Conservation (phyloP, 2,113 vertebrate species). For the Daphoenositta chrysoptera region DNA sequence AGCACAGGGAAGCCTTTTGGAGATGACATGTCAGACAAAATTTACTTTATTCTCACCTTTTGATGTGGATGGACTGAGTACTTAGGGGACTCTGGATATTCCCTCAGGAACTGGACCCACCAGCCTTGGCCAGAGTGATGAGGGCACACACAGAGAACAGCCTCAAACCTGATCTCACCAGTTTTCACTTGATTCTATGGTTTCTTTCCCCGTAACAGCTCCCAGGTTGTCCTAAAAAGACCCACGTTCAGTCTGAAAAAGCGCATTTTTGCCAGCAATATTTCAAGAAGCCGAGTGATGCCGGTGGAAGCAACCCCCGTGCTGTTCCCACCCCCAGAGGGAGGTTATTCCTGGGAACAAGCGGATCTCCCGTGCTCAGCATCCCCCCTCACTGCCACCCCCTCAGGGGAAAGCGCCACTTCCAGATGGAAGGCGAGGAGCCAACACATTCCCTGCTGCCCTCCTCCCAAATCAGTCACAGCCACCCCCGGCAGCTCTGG, state of each 20-base stretch:
- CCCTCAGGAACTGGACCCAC: neutral
- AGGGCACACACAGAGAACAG: neutral
- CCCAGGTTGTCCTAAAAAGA: neutral
- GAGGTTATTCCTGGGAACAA: neutral
- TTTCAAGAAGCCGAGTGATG: neutral
- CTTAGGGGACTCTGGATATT: neutral
- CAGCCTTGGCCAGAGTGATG: no score
- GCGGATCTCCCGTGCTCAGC: neutral
- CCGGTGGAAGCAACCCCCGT: fast-evolving
- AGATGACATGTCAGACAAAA: neutral
- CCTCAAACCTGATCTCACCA: neutral
- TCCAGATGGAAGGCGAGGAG: neutral
- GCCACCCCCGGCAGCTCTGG: neutral
- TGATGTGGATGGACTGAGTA: neutral
- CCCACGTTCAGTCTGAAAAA: neutral
- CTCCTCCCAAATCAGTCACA: neutral
- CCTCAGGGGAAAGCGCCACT: neutral
- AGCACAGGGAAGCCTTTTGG: neutral
- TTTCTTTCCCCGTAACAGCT: neutral
- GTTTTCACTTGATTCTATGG: neutral
- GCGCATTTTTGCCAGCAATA: neutral
- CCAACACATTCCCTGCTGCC: neutral
- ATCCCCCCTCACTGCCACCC: neutral
- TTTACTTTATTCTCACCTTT: neutral
- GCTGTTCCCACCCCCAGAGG: neutral